Evolutionary conservation across 2,113 vertebrate species (phyloP).

Genomic region (Mormyrus lacerda): DNA sequence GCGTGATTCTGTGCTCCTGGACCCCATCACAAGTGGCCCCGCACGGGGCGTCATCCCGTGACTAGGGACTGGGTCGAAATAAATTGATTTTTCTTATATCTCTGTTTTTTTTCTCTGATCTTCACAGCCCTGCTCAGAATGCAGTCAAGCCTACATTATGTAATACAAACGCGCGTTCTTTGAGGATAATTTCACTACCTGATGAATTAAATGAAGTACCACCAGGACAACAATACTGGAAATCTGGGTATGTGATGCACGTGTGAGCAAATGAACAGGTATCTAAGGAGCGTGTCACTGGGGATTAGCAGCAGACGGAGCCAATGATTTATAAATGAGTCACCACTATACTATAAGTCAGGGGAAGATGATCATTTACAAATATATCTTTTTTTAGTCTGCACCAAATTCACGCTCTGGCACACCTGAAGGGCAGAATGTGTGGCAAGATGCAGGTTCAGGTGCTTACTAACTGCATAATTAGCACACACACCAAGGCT

Average conservation of each 20-base stretch:
- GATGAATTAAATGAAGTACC: background rate
- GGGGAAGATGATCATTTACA: slow-evolving; percentile 11
- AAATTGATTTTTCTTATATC: background rate
- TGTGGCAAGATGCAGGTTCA: slow-evolving; percentile 2
- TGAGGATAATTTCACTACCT: background rate
- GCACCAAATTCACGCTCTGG: background rate
- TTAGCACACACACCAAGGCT: background rate
- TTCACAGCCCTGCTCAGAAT: background rate
- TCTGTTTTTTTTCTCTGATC: background rate
- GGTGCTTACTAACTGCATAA: background rate
- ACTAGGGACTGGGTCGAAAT: background rate
- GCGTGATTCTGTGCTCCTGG: background rate
- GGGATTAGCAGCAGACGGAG: background rate
- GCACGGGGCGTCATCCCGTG: background rate
- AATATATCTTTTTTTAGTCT: slow-evolving; percentile 23
- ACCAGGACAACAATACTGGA: background rate
- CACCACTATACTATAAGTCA: background rate
- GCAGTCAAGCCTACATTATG: background rate
- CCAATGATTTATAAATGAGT: slow-evolving; percentile 18
- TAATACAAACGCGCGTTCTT: background rate
- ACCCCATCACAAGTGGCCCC: background rate
- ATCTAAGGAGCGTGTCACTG: background rate
- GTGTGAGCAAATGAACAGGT: background rate
- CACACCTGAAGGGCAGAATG: background rate
- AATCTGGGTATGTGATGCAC: background rate